Evolutionary conservation across 2,797 vertebrate genomes (phyloP), one percentile per base, ranked within the genome.

Genomic region (Coracias cyanogaster): DNA sequence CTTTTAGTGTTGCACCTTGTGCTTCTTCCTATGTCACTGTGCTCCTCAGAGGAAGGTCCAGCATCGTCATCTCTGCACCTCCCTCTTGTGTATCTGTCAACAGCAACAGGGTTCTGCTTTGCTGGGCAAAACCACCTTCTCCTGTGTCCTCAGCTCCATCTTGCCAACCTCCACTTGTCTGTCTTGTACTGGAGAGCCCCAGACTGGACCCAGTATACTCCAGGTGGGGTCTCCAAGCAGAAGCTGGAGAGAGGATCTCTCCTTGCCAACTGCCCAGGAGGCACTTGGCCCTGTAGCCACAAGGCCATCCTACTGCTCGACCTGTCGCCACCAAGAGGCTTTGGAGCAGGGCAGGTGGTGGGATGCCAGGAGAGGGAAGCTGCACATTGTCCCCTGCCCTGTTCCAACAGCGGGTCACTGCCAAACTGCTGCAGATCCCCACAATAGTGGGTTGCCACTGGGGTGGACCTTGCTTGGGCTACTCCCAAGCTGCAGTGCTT

Each of bases 131-230:
- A 15, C 60, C 51, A 5, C 43, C 45, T n/a, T 28, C 77, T 64
- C 28, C 60, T 5, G 8, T 20, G 39, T 49, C 49, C 14, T 49
- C 72, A 51, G 77, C 35, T 60, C 25, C 8, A 1, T 11, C 60
- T 41, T 21, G 19, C 25, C 10, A 6, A 28, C 15, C 39, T 70
- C 46, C 13, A 0, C 35, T 20, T 13, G 39, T 9, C 72, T 35
- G 8, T 33, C 15, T 24, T 5, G 20, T 22, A 0, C 43, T 29
- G 43, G 48, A 37, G 76, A 52, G 33, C 29, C 84, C 60, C 41
- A 17, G 3, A 12, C 71, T 13, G 31, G 58, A 10, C 45, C 65
- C 35, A 0, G 48, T 10, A 1, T 1, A 4, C 5, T 37, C 43
- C 64, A 4, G 12, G 6, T 25, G 54, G 21, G 54, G 10, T n/a